Evolutionary conservation across 2,888 invertebrate species (phyloP), one percentile per base, ranked within the genome.

Genomic region (Eubasilissa splendida): DNA sequence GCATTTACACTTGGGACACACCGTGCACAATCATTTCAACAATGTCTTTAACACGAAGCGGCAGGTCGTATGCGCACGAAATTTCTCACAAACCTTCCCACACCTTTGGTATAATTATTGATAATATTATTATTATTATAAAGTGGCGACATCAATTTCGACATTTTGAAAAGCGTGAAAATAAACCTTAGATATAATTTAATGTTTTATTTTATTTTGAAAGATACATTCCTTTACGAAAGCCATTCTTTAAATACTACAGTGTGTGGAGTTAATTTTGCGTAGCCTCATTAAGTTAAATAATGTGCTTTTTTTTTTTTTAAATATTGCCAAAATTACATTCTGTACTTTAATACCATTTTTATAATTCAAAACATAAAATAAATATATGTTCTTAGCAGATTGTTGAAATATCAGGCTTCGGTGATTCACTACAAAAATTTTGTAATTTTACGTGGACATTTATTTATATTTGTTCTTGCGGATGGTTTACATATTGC

Each of bases 71-170:
- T 31, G 12, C 42, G 42, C 33, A 63, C 63, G 31, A 63, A 33
- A 63, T 63, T 63, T 33, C 31, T 63, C 42, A 63, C 42, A 33
- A 63, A 63, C 63, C 42, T 63, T 31, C 63, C 10, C 11, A 33
- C 63, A 63, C 63, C 63, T 63, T 63, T 63, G 63, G 63, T 63
- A 63, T 63, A 31, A 33, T 63, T 63, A 63, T 33, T 33, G 63
- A 63, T 22, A 33, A 63, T 63, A 12, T 33, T 12, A 63, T 63
- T 12, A 63, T 63, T 63, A 63, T 63, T 63, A 22, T 22, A 11
- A 63, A 63, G 33, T 63, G 63, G 63, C 63, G 31, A 33, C 12
- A 33, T 63, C 42, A 33, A 12, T 63, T 63, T 63, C 33, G 63
- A 33, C 63, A 31, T 33, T 63, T 42, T 42, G 42, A 63, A 63